A percentile compares a stretch with the other conserved stretches of the same genome.
Conservation (phyloP, 2,113 vertebrate genomes). For the Pardalotus punctatus region DNA sequence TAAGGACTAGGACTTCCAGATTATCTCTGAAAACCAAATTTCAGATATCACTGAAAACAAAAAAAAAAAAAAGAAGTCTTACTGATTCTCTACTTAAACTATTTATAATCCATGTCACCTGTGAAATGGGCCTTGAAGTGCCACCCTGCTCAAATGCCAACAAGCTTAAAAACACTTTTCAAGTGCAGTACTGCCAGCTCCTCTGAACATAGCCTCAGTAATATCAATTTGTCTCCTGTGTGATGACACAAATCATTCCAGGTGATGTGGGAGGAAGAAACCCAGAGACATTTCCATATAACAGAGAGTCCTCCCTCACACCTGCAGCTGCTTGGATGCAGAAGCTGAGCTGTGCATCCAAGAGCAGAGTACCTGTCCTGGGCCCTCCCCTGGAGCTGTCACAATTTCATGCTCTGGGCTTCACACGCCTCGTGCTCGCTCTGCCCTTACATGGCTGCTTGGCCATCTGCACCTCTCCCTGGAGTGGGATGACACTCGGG, state of each 20-base stretch:
- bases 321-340: background rate
- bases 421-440: rapidly evolving
- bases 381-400: background rate
- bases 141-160: background rate
- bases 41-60: background rate
- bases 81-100: background rate
- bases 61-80: background rate
- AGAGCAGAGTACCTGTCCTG: background rate
- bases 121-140: background rate
- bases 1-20: background rate
- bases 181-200: background rate
- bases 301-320: rapidly evolving
- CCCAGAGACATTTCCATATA: background rate
- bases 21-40: no score
- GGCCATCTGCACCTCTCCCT: background rate
- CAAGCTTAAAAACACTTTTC: background rate
- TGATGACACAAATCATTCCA: background rate
- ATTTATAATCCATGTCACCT: background rate
- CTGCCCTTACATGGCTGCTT: background rate
- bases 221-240: background rate
- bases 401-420: background rate
- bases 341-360: background rate
- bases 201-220: background rate
- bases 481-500: background rate
- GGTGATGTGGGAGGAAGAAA: background rate